Percentiles rank a stretch among this genome's conserved stretches.
Conservation (phyloP, 1,140 invertebrate species). For the Sycobia sp. region DNA sequence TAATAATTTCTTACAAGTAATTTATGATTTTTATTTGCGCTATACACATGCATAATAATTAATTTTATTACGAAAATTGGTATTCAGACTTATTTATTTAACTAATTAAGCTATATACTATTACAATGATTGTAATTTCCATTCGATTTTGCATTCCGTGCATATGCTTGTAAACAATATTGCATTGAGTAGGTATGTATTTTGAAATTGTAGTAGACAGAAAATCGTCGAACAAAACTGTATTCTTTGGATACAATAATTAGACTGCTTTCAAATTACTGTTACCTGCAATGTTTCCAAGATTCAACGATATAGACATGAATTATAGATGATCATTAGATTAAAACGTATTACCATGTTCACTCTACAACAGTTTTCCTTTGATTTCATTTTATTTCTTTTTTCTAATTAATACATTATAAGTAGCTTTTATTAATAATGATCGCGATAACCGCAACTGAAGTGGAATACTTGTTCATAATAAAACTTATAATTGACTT, state of each 20-base stretch:
- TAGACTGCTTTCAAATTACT: slow-evolving; percentile 22
- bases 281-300: slow-evolving; percentile 13
- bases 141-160: slow-evolving; percentile 8
- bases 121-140: slow-evolving; percentile 14
- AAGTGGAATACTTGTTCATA: slow-evolving; percentile 3
- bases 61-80: slow-evolving; percentile 14
- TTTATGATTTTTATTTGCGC: slow-evolving; percentile 19
- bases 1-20: slow-evolving; percentile 20
- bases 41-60: slow-evolving; percentile 13
- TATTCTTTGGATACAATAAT: slow-evolving; percentile 14
- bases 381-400: too few species aligned
- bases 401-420: too few species aligned
- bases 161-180: slow-evolving; percentile 6
- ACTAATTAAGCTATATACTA: neutral
- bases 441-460: slow-evolving; percentile 2
- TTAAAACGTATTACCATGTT: slow-evolving; percentile 15
- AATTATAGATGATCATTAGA: slow-evolving; percentile 1
- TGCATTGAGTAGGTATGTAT: slow-evolving; percentile 5
- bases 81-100: slow-evolving; percentile 13
- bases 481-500: slow-evolving; percentile 1
- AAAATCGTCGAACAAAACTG: slow-evolving; percentile 5
- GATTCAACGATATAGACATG: slow-evolving; percentile 9
- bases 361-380: slow-evolving; percentile 9
- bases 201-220: slow-evolving; percentile 19
- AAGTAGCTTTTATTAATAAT: too few species aligned